Evolutionary conservation across 2,113 vertebrate species (phyloP).

Genomic region (Protomyctophum bolini): DNA sequence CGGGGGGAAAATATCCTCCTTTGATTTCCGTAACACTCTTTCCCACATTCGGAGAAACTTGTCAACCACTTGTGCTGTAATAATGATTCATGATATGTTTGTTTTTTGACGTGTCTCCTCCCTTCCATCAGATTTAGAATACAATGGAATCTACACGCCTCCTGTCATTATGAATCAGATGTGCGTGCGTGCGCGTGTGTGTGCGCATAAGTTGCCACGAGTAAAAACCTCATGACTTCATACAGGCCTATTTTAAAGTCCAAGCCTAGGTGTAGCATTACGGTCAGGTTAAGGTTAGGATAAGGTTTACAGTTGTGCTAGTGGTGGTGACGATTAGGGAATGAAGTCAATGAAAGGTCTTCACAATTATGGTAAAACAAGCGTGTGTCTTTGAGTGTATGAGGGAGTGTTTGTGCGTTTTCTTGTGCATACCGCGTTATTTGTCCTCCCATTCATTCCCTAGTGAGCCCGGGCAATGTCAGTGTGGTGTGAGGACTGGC

Average conservation of each 20-base stretch:
- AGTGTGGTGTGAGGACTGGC: constrained; percentile 47
- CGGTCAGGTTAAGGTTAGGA: background rate
- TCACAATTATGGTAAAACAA: too few species aligned
- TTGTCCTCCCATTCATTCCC: constrained; percentile 42
- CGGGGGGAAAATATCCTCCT: constrained; percentile 26
- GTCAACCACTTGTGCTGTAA: background rate
- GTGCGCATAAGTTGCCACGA: too few species aligned
- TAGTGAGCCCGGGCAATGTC: constrained; percentile 32
- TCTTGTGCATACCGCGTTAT: constrained; percentile 30
- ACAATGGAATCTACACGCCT: constrained; percentile 53
- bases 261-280: too few species aligned
- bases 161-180: constrained; percentile 53
- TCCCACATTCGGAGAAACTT: constrained; percentile 4
- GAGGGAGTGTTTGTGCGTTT: constrained; percentile 10
- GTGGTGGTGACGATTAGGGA: too few species aligned
- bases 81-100: constrained; percentile 44
- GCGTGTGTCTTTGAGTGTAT: background rate
- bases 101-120: constrained; percentile 13
- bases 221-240: too few species aligned
- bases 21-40: constrained; percentile 2
- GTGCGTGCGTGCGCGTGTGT: background rate
- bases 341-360: too few species aligned
- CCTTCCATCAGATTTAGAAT: constrained; percentile 52
- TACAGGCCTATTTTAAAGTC: too few species aligned
- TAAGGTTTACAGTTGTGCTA: background rate